phyloP scores from a whole-genome alignment of 1,140 invertebrate species.

The Meloidogyne floridensis region DNA sequence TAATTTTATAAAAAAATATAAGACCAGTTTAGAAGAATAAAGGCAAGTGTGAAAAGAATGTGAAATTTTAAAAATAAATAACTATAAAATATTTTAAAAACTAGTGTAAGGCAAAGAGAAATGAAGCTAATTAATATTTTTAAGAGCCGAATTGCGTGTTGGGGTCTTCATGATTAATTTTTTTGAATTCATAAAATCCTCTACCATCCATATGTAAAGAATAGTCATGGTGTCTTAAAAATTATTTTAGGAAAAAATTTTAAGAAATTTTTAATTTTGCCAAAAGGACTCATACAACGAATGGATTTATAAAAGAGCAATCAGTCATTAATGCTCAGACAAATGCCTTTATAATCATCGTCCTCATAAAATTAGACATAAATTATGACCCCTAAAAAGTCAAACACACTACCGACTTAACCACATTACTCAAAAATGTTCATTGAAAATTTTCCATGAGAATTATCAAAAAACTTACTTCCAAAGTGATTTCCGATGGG shows the following conservation, averaged over 20 bases:
- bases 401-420: background rate
- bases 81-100: slow-evolving; percentile 8
- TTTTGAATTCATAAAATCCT: slow-evolving; percentile 81
- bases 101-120: background rate
- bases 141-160: slow-evolving; percentile 90
- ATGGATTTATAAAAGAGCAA: background rate
- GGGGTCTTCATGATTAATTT: slow-evolving; percentile 75
- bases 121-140: background rate
- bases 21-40: background rate
- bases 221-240: slow-evolving; percentile 81
- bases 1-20: background rate
- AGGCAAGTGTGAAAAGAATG: background rate
- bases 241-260: too few species aligned
- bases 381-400: background rate
- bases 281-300: background rate
- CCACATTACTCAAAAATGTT: background rate
- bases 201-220: slow-evolving; percentile 92
- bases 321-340: slow-evolving; percentile 3
- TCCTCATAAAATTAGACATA: slow-evolving; percentile 73
- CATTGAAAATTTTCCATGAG: slow-evolving; percentile 63
- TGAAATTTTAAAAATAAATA: background rate
- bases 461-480: slow-evolving; percentile 63
- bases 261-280: background rate
- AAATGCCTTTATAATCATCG: slow-evolving; percentile 79
- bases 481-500: slow-evolving; percentile 92